phyloP scores from a whole-genome alignment of 2,113 vertebrate species.

The Chamaea fasciata region DNA sequence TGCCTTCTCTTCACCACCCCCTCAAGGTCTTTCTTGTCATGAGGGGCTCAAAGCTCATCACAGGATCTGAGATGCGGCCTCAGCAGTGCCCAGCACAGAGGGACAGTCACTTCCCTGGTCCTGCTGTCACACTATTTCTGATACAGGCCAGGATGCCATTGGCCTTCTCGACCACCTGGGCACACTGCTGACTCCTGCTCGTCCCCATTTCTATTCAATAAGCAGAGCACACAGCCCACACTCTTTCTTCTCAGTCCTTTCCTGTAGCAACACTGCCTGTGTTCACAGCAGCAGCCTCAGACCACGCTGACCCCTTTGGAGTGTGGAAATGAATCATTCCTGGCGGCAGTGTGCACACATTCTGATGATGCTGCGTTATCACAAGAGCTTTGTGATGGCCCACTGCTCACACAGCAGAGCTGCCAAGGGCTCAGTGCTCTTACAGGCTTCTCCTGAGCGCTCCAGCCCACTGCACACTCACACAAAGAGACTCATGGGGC shows the following conservation, averaged over 20 bases:
- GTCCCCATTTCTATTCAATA: not conserved
- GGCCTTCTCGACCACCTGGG: not conserved
- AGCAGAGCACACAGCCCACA: not conserved
- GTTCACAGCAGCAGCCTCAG: not conserved
- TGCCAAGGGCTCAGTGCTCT: not conserved
- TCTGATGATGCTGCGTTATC: not conserved
- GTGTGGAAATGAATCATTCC: not conserved
- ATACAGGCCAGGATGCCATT: not conserved
- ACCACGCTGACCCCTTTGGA: not conserved
- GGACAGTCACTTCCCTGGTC: not conserved
- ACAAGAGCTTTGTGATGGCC: not conserved
- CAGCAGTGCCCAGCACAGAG: not conserved
- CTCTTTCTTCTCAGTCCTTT: not conserved
- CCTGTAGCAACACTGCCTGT: not conserved
- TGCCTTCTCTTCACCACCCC: not conserved
- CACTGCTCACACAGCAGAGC: not conserved
- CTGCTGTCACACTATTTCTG: not conserved
- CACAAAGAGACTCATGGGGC: not conserved
- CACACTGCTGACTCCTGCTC: not conserved
- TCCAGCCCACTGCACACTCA: not conserved
- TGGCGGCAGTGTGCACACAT: not conserved
- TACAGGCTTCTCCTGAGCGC: not conserved
- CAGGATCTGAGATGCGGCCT: not conserved
- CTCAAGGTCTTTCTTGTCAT: not conserved
- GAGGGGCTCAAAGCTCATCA: not conserved